A percentile compares a stretch with the other conserved stretches of the same genome.
Evolutionary conservation across 2,113 vertebrate genomes (phyloP).

Genomic region (Tetrao urogallus): DNA sequence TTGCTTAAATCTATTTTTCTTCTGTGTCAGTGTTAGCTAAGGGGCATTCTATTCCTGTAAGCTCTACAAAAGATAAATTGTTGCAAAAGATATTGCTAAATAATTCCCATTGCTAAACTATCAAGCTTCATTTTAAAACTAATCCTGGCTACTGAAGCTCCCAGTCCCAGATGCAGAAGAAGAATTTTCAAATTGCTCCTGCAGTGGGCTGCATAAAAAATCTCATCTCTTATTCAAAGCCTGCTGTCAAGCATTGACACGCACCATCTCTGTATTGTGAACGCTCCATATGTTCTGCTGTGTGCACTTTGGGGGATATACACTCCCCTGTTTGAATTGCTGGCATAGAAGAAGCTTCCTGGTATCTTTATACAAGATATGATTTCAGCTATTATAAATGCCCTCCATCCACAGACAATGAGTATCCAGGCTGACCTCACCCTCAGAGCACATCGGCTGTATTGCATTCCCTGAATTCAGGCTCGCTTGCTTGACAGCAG

Average conservation of each 20-base stretch:
- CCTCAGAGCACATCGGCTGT: rapidly evolving
- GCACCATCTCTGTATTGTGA: neutral
- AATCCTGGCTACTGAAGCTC: neutral
- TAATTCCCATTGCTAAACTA: neutral
- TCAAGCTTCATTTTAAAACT: neutral
- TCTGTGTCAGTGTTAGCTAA: neutral
- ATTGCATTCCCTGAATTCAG: neutral
- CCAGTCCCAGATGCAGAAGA: neutral
- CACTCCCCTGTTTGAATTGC: neutral
- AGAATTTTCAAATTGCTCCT: neutral
- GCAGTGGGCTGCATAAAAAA: neutral
- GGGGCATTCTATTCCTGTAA: neutral
- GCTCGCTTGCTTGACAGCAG: neutral
- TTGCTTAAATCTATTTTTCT: neutral
- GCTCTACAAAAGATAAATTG: neutral
- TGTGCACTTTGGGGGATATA: neutral
- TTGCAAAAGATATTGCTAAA: neutral
- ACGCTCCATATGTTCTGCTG: neutral
- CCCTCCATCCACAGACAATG: neutral
- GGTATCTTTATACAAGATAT: neutral
- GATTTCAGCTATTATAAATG: slow-evolving; percentile 45
- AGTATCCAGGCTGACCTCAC: slow-evolving; percentile 20
- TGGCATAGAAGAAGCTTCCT: neutral
- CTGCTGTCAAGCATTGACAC: neutral
- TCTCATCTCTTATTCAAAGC: neutral